Evolutionary conservation across 30 jellyfish, hydroid and myxozoan species (phyloP), one percentile per base, ranked within the genome.

Genomic region (Turritopsis rubra): DNA sequence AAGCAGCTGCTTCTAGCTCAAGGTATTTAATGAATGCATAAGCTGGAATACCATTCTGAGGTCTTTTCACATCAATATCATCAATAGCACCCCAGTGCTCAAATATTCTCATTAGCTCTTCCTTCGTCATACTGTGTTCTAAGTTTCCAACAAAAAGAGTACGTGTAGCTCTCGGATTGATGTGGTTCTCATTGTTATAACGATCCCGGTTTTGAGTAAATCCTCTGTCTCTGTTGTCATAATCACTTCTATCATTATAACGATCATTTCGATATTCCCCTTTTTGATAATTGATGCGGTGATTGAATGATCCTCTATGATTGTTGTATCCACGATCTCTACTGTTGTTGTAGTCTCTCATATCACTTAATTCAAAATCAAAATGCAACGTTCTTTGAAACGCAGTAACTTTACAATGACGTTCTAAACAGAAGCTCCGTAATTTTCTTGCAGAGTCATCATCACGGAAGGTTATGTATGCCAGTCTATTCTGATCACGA

Each of bases 31-130:
- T 92, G 86, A 93, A 93, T 0, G 99, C 99, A 86, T 88, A 93
- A 25, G 99, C 86, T 22, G 89, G 90, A 29, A 82, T 66, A 28
- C 96, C 99, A 72, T 93, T 92, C 31, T 96, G 92, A 72, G 96
- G 99, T 83, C 99, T 88, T 85, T 93, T 93, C 29, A 93, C 90
- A 89, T 93, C 96, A 81, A 93, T 90, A 79, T 93, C 99, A 89
- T 93, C 96, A 85, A 93, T 87, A 54, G 83, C 88, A 19, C 99
- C 99, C 85, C 77, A 88, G 22, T 83, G 88, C 29, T 93, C 99
- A 88, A 93, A 93, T 75, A 89, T 75, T 66, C 96, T 79, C 81
- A 87, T 79, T 70, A 93, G 72, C 80, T 93, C 99, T 8, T 83
- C 87, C 53, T 93, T 87, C 23, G 95, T 79, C 53, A 88, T 85